Evolutionary conservation across 2,888 invertebrate genomes (phyloP), one percentile per base, ranked within the genome.

Genomic region (Xylota segnis): DNA sequence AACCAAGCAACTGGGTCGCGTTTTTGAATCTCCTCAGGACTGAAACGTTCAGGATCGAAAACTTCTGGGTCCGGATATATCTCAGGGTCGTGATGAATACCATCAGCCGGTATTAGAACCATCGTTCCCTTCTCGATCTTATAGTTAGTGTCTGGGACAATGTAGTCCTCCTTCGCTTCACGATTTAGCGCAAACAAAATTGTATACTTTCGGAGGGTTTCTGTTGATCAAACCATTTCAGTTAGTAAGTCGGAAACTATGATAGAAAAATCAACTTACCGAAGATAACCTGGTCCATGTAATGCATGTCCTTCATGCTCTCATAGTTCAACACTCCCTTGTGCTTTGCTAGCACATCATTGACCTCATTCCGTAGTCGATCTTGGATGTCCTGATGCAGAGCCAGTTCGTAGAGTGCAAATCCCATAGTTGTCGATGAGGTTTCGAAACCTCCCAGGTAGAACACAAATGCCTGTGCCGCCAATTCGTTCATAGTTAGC

Each of bases 381-480:
- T 70, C 89, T 88, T 88, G 91, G 68, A 91, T 40, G 0, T 90
- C 89, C 4, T 89, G 90, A 32, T 90, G 89, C 7, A 89, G 54
- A 0, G 92, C 90, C 65, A 92, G 65, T 75, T 92, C 92, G 56
- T 90, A 91, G 0, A 92, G 88, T 6, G 90, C 90, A 78, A 94
- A 94, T 82, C 94, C 93, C 4, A 95, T 93, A 0, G 94, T 93
- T 0, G 94, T 93, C 0, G 95, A 95, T 0, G 94, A 94, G 0
- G 95, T 94, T 89, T 95, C 95, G 87, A 95, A 94, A 0, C 95
- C 95, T 9, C 94, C 91, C 18, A 90, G 50, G 5, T 91, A 88
- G 58, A 91, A 92, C 0, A 90, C 88, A 81, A 91, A 92, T 0
- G 90, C 89, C 52, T 92, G 91, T 0, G 92, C 92, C 0, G 90